Base-by-base conservation (phyloP, 2,888 invertebrate genomes). In the Piscicola geometra region DNA sequence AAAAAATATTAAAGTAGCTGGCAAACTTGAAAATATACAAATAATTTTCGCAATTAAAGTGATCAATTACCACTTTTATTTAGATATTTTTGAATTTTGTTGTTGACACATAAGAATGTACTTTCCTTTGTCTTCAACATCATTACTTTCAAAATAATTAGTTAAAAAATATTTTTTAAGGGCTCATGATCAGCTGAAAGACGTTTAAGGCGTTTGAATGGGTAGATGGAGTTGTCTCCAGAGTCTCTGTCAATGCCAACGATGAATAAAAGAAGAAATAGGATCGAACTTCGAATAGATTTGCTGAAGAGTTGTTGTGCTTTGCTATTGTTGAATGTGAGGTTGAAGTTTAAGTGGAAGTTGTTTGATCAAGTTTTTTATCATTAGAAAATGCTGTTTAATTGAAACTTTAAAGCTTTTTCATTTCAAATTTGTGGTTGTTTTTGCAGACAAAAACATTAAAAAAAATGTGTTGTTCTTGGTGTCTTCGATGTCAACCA, bases 141-240 rank as follows among this genome's bases (percentile, higher is more conserved):
- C n/a, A n/a, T n/a, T n/a, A n/a, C n/a, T n/a, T n/a, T n/a, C n/a
- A n/a, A n/a, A n/a, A n/a, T n/a, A n/a, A n/a, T n/a, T 5, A 9
- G 9, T 9, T 41, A 41, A 41, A 41, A 41, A 15, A 41, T 5
- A 9, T 41, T 41, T 25, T 56, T n/a, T 18, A n/a, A 56, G 5
- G n/a, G n/a, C 12, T 18, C 60, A 25, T 56, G n/a, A 56, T 56
- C 60, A 18, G n/a, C n/a, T 25, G 60, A n/a, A 56, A 56, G 3
- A 21, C n/a, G 25, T 9, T 56, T 56, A n/a, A 56, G 60, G 3
- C n/a, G 5, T 56, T 56, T 56, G 60, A 25, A 18, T 25, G 9
- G 21, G 25, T 56, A 56, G 60, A 56, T 56, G 25, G 60, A 56
- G 25, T 56, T 56, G 60, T 56, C 60, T 15, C 60, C 60, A 18